phyloP scores from a whole-genome alignment of 2,113 vertebrate genomes.

The Peromyscus polionotus region DNA sequence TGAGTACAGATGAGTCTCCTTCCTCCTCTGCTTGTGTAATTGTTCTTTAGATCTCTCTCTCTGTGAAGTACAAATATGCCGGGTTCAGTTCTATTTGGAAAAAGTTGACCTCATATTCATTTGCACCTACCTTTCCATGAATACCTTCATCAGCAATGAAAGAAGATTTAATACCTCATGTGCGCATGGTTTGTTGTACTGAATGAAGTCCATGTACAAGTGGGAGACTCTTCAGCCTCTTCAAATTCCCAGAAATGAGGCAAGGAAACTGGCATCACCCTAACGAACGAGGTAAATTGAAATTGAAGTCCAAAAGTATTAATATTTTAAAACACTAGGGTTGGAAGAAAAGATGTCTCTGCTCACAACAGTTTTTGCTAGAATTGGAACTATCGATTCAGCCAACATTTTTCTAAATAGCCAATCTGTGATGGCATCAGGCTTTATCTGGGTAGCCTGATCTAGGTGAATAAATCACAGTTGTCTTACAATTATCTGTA shows the following conservation, averaged over 20 bases:
- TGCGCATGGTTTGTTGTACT: background rate
- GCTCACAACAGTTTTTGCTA: background rate
- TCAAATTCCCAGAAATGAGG: background rate
- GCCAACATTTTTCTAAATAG: constrained; percentile 8
- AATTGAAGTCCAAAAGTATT: background rate
- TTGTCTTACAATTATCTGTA: background rate
- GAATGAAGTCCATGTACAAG: background rate
- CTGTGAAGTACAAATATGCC: background rate
- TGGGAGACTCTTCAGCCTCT: background rate
- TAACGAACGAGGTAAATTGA: background rate
- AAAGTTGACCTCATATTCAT: constrained; percentile 45
- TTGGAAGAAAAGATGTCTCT: background rate
- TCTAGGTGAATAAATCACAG: background rate
- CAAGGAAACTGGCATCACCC: background rate
- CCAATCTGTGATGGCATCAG: background rate
- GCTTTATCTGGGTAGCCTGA: background rate
- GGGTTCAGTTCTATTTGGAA: constrained; percentile 47
- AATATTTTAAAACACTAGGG: background rate
- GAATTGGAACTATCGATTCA: background rate
- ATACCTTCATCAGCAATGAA: constrained; percentile 49
- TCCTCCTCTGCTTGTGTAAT: background rate
- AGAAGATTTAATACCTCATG: background rate
- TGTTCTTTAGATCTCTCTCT: background rate
- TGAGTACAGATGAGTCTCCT: background rate
- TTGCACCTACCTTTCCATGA: constrained; percentile 70